Percentiles rank a stretch among this genome's conserved stretches.
Evolutionary conservation across 1,140 invertebrate genomes (phyloP).

Genomic region (Tenebrio molitor): DNA sequence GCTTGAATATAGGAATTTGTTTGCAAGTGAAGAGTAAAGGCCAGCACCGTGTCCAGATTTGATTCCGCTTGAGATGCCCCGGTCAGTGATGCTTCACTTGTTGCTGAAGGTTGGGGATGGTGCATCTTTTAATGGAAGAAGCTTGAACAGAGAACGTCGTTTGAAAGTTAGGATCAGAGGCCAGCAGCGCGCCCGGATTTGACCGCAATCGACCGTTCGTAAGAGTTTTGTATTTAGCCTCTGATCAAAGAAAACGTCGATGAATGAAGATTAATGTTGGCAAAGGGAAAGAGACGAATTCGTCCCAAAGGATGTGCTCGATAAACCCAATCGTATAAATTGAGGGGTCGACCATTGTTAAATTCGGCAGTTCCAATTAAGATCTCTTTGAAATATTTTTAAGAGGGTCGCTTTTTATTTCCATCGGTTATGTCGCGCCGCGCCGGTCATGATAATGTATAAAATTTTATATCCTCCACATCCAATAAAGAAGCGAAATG

Average conservation of each 20-base stretch:
- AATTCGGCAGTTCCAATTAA: not conserved
- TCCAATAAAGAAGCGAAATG: slow-evolving; percentile 16
- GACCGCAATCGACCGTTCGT: no score
- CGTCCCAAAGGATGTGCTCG: not conserved
- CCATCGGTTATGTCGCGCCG: not conserved
- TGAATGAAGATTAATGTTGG: not conserved
- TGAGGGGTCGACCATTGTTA: not conserved
- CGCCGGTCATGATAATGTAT: not conserved
- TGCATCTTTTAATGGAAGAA: no score
- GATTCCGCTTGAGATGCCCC: no score
- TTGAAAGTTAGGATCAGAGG: no score
- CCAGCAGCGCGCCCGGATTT: no score
- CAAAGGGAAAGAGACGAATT: not conserved
- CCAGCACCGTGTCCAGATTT: no score
- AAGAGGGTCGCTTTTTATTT: slow-evolving; percentile 15
- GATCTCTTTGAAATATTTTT: not conserved
- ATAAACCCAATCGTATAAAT: not conserved
- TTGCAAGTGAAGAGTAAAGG: no score
- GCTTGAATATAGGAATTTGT: no score
- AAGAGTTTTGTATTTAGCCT: not conserved
- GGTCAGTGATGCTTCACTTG: no score
- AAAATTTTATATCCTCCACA: slow-evolving; percentile 16
- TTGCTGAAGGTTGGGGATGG: no score
- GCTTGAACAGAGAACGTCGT: no score
- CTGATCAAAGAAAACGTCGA: no score